Base-by-base conservation (phyloP, 2,888 invertebrate genomes). In the Pristionchus japonicus region DNA sequence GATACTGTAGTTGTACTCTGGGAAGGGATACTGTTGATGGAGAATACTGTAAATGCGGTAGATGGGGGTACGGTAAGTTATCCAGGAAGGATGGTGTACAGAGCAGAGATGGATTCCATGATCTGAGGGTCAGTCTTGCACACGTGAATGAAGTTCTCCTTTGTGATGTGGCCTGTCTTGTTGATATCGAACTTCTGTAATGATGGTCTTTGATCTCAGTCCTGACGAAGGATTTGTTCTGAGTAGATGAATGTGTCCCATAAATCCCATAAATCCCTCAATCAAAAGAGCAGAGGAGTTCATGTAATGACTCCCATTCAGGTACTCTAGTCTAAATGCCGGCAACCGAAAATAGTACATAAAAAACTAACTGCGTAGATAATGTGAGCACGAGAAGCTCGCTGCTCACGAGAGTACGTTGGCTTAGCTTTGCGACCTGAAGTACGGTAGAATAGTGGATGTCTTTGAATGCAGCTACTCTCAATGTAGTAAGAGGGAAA, bases 131-230 rank as follows among this genome's bases (percentile, higher is more conserved):
- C 93, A 1, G 88, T 89, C 89, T 90, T 91, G 90, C 93, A 93
- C 1, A 92, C 90, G 13, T 90, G 89, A 57, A 93, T 88, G 84
- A 93, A 93, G 47, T 92, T 91, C 74, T 91, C 89, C 88, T 92
- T 93, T 9, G 91, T 89, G 61, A 93, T 93, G n/a, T 89, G 84
- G 3, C 93, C 93, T 34, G 90, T 90, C 17, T 90, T 89, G 17
- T 90, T 89, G 27, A 91, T 85, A 61, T 93, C 92, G 86, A 93
- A 93, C 77, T 93, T 93, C 93, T 93, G 90, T 67, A 93, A 90
- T 61, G 43, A 40, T 64, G n/a, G n/a, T n/a, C n/a, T n/a, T n/a
- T n/a, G n/a, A n/a, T n/a, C n/a, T n/a, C n/a, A n/a, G n/a, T n/a
- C n/a, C n/a, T n/a, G n/a, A n/a, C n/a, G n/a, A n/a, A n/a, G n/a